Base-by-base conservation (phyloP, 1,140 invertebrate species). In the Lepidurus apus region DNA sequence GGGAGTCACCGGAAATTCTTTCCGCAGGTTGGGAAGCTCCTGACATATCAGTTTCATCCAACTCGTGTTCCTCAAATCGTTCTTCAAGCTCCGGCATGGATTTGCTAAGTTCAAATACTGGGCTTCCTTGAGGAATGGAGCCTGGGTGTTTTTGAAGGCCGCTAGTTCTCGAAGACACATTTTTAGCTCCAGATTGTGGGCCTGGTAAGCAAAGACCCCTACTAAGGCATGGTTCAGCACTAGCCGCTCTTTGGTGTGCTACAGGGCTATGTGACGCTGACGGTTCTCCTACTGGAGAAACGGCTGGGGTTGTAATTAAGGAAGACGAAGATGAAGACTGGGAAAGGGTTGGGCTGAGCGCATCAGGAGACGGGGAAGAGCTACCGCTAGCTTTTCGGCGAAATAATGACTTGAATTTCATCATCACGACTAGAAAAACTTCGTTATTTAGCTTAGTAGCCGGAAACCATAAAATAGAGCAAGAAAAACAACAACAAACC, bases 381-480 rank as follows among this genome's bases (percentile, higher is more conserved):
- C 34, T 44, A 7, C 74, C 74, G 43, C 74, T 75, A 85, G 83
- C 82, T 83, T 85, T 83, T 83, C 86, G 88, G 87, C 91, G 91
- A 87, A 92, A 92, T 84, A 92, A 88, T 83, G 91, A 92, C 89
- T 92, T 92, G 85, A 92, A 90, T 88, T 92, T 92, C 89, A 92
- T 92, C 91, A 91, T 91, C 87, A 88, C 89, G 73, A 24, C 17
- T 42, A 17, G 80, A 79, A 80, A 34, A 34, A 34, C 34, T 34
- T 34, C 4, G 26, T 34, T 34, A 34, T 3, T 34, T 34, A 34
- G 34, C 4, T 34, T 34, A 34, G 34, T 34, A 34, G 3, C 34
- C 34, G 4, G 34, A 34, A 34, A 79, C 77, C 82, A 84, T 85
- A 84, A 85, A 82, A 75, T 8, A 44, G 44, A 82, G 17, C n/a